These are phyloP conservation scores for Oreochromis mossambicus DNA, from an alignment of 2,797 vertebrate species.

Conservation along the genomic window DNA sequence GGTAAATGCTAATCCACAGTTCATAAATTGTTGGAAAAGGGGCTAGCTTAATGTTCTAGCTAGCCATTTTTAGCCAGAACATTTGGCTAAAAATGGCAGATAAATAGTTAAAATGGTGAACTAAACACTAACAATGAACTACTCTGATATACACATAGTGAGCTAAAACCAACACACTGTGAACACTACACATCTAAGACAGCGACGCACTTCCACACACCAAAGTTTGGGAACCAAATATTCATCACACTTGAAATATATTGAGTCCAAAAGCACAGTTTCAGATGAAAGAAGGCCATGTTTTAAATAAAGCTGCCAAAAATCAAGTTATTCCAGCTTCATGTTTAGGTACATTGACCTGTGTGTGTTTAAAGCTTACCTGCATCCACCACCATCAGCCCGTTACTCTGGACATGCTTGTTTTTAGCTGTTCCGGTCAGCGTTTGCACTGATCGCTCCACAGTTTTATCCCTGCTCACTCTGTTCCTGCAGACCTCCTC, in stretches of 20 bases:
- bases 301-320: not conserved
- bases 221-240: not conserved
- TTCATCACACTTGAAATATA: not conserved
- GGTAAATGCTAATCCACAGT: not conserved
- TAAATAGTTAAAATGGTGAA: not conserved
- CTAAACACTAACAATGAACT: not conserved
- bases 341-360: not conserved
- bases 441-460: conserved; percentile 83
- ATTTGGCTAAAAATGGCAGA: not conserved
- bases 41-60: not conserved
- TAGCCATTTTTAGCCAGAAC: not conserved
- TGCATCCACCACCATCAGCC: conserved; percentile 71
- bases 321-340: not conserved
- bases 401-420: conserved; percentile 83
- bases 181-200: not conserved
- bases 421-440: conserved; percentile 77
- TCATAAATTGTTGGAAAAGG: not conserved
- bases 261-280: not conserved
- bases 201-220: not conserved
- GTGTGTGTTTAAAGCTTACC: conserved; percentile 19
- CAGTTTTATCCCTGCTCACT: conserved; percentile 75
- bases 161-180: not conserved
- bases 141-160: not conserved
- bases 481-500: conserved; percentile 74
- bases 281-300: not conserved